Evolutionary conservation across 2,888 invertebrate genomes (phyloP), one percentile per base, ranked within the genome.

Genomic region (Amblyteles armatorius): DNA sequence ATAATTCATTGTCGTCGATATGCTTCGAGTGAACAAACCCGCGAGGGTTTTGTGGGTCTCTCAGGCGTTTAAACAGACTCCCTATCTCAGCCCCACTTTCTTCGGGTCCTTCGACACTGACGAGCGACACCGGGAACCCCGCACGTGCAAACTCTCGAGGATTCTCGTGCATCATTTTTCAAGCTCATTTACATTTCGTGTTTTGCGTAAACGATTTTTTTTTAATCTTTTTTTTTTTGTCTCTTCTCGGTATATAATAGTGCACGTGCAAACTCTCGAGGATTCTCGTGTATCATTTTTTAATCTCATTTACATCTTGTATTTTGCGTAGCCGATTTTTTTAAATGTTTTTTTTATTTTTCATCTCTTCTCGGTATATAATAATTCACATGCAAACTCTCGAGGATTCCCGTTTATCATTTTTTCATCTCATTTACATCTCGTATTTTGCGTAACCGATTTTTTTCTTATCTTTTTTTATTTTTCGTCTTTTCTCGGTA

Each of bases 1-100:
- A 85, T 86, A 83, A 82, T 87, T 85, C 87, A 87, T 87, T 87
- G 87, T 86, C 86, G 82, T 87, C 85, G 87, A 87, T 87, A 87
- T 87, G 86, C 86, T 73, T 87, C 55, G 65, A 79, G 69, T 77
- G 19, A 79, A 52, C 9, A 33, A 40, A 63, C 60, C n/a, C 71
- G 71, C 71, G 33, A 57, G 19, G 40, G 22, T 74, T 22, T 48
- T 57, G 44, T 68, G 44, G 44, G 60, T 69, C 40, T 29, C 55
- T 68, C 65, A 36, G 13, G 9, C 52, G 78, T 55, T 71, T 33
- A 16, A 29, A 50, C 22, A 13, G 65, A 7, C 40, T 40, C 40
- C 13, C 44, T 44, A 13, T 11, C 44, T 44, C 26, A 19, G 29
- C 5, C 13, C 26, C 69, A 36, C 60, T 33, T 71, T 63, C 29